phyloP scores from a whole-genome alignment of 2,113 vertebrate species.

The Rousettus leschenaultii region DNA sequence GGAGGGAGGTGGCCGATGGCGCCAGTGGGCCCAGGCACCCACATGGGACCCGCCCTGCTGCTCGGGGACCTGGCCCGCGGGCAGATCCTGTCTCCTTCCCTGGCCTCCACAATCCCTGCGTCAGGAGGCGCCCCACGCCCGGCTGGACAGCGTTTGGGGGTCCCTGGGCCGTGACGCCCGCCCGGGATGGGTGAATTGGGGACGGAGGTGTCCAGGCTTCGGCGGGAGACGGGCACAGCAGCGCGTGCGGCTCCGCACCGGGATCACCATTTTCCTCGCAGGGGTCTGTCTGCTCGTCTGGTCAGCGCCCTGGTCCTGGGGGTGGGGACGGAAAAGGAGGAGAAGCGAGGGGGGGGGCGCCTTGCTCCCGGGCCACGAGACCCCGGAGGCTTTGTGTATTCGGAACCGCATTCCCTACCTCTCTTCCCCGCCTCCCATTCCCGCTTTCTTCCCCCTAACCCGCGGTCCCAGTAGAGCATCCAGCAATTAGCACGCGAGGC shows the following conservation, averaged over 20 bases:
- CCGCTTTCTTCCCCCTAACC: neutral
- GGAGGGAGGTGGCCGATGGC: neutral
- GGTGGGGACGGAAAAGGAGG: neutral
- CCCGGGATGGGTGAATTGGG: neutral
- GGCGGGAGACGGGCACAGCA: neutral
- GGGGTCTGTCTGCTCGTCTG: fast-evolving
- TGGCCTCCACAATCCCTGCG: neutral
- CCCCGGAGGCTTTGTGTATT: constrained; percentile 64
- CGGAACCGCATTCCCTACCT: constrained; percentile 23
- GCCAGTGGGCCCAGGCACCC: neutral
- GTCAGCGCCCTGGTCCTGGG: neutral
- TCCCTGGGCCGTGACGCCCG: neutral
- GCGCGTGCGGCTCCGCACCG: neutral
- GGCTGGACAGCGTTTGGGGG: neutral
- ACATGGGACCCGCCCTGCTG: neutral
- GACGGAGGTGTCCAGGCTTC: neutral
- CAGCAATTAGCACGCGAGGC: constrained; percentile 63
- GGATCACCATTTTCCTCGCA: neutral
- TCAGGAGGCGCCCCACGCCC: neutral
- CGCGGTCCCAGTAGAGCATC: constrained; percentile 52
- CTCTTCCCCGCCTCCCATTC: constrained; percentile 18
- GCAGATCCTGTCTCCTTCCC: neutral
- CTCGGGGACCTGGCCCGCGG: neutral
- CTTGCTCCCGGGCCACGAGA: neutral
- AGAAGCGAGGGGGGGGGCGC: neutral